Base-by-base conservation (phyloP, 2,797 vertebrate genomes). In the Acipenser oxyrinchus region DNA sequence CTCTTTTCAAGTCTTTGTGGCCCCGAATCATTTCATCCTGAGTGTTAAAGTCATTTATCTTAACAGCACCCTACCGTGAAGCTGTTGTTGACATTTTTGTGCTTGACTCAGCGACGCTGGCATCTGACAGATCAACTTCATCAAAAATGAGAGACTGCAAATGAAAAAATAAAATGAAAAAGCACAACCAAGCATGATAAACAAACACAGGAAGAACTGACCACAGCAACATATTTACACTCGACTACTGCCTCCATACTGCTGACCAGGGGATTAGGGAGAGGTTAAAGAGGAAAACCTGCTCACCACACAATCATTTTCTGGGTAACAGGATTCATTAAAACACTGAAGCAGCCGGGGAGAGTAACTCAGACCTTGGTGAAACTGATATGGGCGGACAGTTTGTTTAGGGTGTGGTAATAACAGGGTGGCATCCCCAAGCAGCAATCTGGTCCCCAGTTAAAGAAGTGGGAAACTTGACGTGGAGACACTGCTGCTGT, bases 71-170 rank as follows among this genome's bases (percentile, higher is more conserved):
- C 85, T 93, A 99, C 96, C 83, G 96, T 99, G 86, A 99, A 99
- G 85, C 96, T 98, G 89, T 98, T 99, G 92, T 99, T 99, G 79
- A 95, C 94, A 86, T 99, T 98, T 99, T 99, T 71, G 96, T 99
- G 89, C 96, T 99, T 10, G 95, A 97, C 88, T 99, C 96, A 59
- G 96, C 96, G 64, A 99, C 96, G 0, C 96, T 99, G 85, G 96
- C 96, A 77, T 99, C 96, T 7, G 96, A 98, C 69, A 99, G 90
- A 81, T 99, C 96, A 79, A 99, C 96, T 88, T 99, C 96, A 77
- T 99, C 96, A 80, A 99, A 98, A 87, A 99, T 98, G 77, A 99
- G 90, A 75, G 96, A 98, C 96, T 99, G 89, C 74, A 53, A 69
- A 70, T 69, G 11, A 81, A 80, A 58, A 79, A 4, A 74, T n/a